phyloP scores from a whole-genome alignment of 2,113 vertebrate genomes.

The Ophthalmolycus amberensis region DNA sequence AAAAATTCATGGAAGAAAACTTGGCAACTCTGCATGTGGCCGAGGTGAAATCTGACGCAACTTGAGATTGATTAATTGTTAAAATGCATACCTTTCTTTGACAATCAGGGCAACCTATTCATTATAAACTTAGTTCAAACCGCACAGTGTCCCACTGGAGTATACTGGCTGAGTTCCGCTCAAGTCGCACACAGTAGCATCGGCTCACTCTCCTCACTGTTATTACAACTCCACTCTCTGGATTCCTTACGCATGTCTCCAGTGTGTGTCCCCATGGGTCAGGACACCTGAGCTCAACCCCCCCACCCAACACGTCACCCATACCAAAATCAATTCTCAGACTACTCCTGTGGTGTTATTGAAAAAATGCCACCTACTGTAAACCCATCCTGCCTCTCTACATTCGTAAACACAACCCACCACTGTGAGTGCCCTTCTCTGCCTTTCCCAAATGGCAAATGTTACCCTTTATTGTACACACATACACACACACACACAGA shows the following conservation, averaged over 20 bases:
- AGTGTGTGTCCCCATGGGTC: slow-evolving; percentile 5
- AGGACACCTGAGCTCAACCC: slow-evolving; percentile 30
- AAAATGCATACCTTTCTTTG: slow-evolving; percentile 17
- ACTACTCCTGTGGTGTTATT: slow-evolving; percentile 31
- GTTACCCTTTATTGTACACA: not conserved
- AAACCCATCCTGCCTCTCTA: not conserved
- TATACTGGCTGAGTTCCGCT: slow-evolving; percentile 33
- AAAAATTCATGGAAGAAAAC: not conserved
- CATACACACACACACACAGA: not conserved
- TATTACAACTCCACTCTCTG: slow-evolving; percentile 20
- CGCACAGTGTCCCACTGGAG: slow-evolving; percentile 14
- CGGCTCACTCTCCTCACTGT: slow-evolving; percentile 33
- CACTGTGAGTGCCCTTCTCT: not conserved
- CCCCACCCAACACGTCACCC: slow-evolving; percentile 23
- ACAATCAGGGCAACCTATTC: slow-evolving; percentile 29
- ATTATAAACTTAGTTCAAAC: slow-evolving; percentile 36
- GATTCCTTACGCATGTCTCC: slow-evolving; percentile 54
- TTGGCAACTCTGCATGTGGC: not conserved
- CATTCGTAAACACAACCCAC: not conserved
- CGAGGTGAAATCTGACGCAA: slow-evolving; percentile 20
- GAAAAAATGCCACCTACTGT: slow-evolving; percentile 22
- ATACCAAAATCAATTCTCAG: slow-evolving; percentile 36
- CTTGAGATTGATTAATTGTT: slow-evolving; percentile 36
- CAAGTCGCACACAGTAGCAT: slow-evolving; percentile 29
- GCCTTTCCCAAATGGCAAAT: not conserved